A percentile compares a stretch with the other conserved stretches of the same genome.
These are phyloP conservation scores for Metallyticus violacea DNA, from an alignment of 2,888 invertebrate genomes.

Conservation along the genomic window DNA sequence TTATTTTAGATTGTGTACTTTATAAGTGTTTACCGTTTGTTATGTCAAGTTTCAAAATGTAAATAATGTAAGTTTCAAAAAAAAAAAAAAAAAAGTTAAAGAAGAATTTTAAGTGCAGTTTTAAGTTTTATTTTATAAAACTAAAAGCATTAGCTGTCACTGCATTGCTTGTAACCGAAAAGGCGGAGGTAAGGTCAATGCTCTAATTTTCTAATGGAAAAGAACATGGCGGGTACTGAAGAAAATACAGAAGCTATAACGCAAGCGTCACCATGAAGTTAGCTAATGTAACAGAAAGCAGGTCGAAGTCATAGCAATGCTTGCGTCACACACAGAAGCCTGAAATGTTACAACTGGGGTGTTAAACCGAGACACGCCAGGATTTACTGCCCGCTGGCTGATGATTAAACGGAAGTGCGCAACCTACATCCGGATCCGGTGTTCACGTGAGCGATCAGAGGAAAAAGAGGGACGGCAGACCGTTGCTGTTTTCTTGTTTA, in stretches of 20 bases:
- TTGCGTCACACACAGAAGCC: neutral
- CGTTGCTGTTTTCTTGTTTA: neutral
- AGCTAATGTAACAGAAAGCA: neutral
- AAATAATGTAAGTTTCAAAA: no score
- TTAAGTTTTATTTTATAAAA: no score
- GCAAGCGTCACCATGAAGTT: neutral
- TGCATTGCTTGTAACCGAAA: no score
- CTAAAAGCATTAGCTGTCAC: no score
- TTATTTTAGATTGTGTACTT: no score
- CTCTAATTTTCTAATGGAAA: neutral
- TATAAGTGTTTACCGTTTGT: no score
- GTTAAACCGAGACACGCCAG: neutral
- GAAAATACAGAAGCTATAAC: neutral
- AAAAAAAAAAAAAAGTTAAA: no score
- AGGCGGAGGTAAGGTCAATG: neutral
- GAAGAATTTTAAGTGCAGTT: no score
- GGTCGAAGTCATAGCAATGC: neutral
- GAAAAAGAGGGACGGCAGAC: neutral
- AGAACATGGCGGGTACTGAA: neutral
- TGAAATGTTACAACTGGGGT: neutral
- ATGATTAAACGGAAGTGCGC: neutral
- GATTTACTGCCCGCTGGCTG: neutral
- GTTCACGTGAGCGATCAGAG: neutral
- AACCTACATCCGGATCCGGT: neutral
- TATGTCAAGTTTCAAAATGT: no score